A percentile compares a stretch with the other conserved stretches of the same genome.
Conservation (phyloP, 2,888 invertebrate species). For the Xestoiulus laeticollis region DNA sequence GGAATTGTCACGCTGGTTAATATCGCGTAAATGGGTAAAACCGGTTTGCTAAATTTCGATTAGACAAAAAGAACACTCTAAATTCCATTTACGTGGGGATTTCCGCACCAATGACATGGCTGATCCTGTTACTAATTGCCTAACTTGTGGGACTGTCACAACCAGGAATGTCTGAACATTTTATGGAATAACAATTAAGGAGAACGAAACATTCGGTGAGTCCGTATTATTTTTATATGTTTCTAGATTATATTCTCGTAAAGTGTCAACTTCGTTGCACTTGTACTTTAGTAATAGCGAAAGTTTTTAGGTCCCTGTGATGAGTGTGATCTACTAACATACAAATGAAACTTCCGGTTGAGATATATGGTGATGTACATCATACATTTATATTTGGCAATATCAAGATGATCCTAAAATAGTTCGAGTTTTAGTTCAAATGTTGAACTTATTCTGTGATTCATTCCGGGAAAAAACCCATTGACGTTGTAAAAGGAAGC, state of each 20-base stretch:
- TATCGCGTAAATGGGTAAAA: background rate
- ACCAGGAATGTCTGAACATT: background rate
- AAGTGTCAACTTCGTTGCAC: too few relatives aligned
- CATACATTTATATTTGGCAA: too few relatives aligned
- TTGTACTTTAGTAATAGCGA: too few relatives aligned
- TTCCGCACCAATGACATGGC: background rate
- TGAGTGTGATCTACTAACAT: too few relatives aligned
- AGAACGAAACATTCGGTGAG: background rate
- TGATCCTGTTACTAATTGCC: slow-evolving; percentile 6
- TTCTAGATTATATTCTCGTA: background rate
- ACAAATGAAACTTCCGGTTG: too few relatives aligned
- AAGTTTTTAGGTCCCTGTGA: too few relatives aligned
- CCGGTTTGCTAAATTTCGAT: background rate
- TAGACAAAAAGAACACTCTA: background rate
- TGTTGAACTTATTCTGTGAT: too few relatives aligned
- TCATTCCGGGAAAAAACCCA: too few relatives aligned
- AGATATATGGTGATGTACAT: too few relatives aligned
- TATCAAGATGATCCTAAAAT: too few relatives aligned
- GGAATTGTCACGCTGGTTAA: background rate
- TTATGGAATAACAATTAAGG: background rate
- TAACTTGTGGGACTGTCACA: background rate
- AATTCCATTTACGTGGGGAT: slow-evolving; percentile 12
- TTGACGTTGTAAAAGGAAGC: too few relatives aligned
- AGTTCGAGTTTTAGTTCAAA: too few relatives aligned
- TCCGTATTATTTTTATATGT: background rate